Conservation (phyloP, 2,888 invertebrate genomes). For the Drosophila aldrichi region DNA sequence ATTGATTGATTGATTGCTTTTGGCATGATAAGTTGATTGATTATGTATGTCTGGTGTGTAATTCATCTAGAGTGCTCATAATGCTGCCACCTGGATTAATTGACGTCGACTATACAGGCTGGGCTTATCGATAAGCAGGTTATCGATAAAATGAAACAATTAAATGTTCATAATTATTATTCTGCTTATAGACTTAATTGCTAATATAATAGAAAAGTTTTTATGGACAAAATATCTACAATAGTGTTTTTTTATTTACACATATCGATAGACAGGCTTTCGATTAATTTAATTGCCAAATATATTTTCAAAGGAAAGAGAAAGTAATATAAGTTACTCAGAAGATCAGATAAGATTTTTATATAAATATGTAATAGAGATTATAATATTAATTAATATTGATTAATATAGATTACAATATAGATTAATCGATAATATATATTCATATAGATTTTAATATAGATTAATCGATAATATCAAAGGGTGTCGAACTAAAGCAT, state of each 20-base stretch:
- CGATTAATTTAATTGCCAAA: too few relatives aligned
- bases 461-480: not conserved
- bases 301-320: too few relatives aligned
- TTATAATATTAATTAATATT: not conserved
- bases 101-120: not conserved
- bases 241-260: too few relatives aligned
- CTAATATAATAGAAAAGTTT: too few relatives aligned
- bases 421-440: constrained; percentile 3
- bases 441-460: not conserved
- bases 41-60: constrained; percentile 8
- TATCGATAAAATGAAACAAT: not conserved
- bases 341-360: too few relatives aligned
- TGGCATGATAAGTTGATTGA: constrained; percentile 8
- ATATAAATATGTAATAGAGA: too few relatives aligned
- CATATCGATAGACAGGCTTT: too few relatives aligned
- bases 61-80: not conserved
- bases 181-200: not conserved
- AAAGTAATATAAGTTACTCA: too few relatives aligned
- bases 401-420: not conserved
- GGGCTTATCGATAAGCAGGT: not conserved
- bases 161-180: not conserved
- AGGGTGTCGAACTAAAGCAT: not conserved
- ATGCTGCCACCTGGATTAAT: not conserved
- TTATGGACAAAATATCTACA: too few relatives aligned
- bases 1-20: constrained; percentile 17